phyloP scores from a whole-genome alignment of 2,113 vertebrate species.

The Xiphorhynchus elegans region DNA sequence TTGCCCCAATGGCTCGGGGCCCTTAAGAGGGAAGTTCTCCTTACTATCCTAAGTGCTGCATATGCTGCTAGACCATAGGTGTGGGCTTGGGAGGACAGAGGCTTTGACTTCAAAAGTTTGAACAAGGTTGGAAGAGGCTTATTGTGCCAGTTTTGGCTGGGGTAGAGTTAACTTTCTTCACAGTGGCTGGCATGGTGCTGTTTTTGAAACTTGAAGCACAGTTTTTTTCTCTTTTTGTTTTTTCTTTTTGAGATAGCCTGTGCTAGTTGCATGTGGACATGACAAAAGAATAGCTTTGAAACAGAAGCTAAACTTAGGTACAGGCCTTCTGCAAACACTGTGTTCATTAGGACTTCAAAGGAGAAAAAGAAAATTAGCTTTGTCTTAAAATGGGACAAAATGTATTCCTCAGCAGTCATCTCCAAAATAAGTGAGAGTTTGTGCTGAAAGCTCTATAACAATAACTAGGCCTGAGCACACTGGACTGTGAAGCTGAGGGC shows the following conservation, averaged over 20 bases:
- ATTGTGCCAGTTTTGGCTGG: neutral
- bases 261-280: neutral
- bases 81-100: neutral
- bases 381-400: neutral
- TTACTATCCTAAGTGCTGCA: neutral
- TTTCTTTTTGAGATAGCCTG: neutral
- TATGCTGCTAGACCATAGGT: rapidly evolving
- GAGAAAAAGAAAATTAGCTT: neutral
- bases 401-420: neutral
- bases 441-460: neutral
- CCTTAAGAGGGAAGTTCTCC: neutral
- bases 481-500: neutral
- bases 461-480: neutral
- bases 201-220: neutral
- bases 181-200: neutral
- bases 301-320: neutral
- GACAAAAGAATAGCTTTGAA: neutral
- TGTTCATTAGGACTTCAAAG: neutral
- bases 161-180: neutral
- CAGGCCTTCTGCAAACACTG: neutral
- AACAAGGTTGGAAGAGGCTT: neutral
- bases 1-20: neutral
- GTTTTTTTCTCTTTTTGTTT: neutral
- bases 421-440: neutral
- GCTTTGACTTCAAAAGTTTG: neutral